Evolutionary conservation across 2,797 vertebrate species (phyloP).

Genomic region (Simalia tracyae): DNA sequence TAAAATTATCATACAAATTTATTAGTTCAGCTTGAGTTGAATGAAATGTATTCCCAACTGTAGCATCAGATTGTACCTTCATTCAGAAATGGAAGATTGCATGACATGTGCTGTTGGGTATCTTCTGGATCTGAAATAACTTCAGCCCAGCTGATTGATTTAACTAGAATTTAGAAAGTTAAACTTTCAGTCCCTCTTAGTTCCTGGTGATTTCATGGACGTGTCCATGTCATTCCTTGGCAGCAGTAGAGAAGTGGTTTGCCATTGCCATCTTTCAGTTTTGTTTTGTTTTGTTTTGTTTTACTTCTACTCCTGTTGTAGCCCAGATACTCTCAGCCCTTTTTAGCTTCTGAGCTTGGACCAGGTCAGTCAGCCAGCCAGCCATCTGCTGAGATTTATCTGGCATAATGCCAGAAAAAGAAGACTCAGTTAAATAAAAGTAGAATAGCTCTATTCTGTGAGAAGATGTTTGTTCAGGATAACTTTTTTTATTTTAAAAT

Average conservation of each 20-base stretch:
- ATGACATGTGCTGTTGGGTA: neutral
- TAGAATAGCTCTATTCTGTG: neutral
- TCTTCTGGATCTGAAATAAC: neutral
- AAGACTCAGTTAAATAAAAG: neutral
- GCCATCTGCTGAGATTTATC: neutral
- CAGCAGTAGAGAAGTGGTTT: neutral
- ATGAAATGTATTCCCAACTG: neutral
- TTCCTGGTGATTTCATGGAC: neutral
- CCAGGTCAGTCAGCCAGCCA: neutral
- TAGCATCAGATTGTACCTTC: neutral
- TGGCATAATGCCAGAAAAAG: neutral
- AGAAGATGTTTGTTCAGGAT: neutral
- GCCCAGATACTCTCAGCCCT: neutral
- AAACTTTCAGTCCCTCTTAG: neutral
- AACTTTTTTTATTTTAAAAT: neutral
- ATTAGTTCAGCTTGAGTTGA: neutral
- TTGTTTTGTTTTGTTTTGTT: neutral
- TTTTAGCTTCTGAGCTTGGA: neutral
- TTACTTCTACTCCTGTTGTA: neutral
- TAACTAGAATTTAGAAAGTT: neutral
- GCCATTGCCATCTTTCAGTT: neutral
- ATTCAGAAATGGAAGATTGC: neutral
- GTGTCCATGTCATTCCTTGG: neutral
- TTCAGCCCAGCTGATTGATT: constrained; percentile 2
- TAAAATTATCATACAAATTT: neutral